A percentile compares a stretch with the other conserved stretches of the same genome.
phyloP scores from a whole-genome alignment of 2,888 invertebrate species.

The Physocephala rufipes region DNA sequence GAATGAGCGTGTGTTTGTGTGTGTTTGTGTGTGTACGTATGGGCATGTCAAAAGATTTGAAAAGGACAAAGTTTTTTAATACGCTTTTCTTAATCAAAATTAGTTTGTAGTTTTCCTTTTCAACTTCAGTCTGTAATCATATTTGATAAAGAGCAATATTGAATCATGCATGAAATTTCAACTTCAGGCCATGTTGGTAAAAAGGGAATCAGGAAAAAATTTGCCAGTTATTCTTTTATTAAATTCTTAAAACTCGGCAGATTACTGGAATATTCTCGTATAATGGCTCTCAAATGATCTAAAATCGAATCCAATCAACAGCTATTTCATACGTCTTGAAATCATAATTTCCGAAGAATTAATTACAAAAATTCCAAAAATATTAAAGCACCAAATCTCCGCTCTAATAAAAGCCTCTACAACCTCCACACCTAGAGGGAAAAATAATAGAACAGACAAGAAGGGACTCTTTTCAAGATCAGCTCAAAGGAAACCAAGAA shows the following conservation, averaged over 20 bases:
- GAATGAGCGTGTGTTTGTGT: slow-evolving; percentile 3
- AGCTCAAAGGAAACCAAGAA: slow-evolving; percentile 19
- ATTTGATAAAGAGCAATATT: background rate
- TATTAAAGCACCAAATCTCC: too few species aligned
- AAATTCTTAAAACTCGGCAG: too few species aligned
- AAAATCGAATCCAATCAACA: too few species aligned
- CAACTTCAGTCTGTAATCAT: background rate
- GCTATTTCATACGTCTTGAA: too few species aligned
- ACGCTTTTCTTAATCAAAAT: slow-evolving; percentile 30
- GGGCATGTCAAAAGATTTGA: slow-evolving; percentile 8
- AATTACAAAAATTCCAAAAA: too few species aligned
- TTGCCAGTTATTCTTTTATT: too few species aligned
- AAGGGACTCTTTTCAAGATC: slow-evolving; percentile 20
- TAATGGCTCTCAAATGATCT: too few species aligned
- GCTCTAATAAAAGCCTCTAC: too few species aligned
- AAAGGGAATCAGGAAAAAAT: too few species aligned
- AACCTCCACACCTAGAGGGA: background rate
- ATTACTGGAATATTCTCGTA: too few species aligned
- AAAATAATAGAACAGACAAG: slow-evolving; percentile 8
- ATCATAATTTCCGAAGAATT: too few species aligned
- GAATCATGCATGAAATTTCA: background rate
- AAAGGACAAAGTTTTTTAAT: slow-evolving; percentile 33
- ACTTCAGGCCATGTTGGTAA: too few species aligned
- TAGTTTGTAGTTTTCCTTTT: slow-evolving; percentile 21
- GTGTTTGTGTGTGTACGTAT: slow-evolving; percentile 18